Evolutionary conservation across 2,888 invertebrate genomes (phyloP), one percentile per base, ranked within the genome.

Genomic region (Synergus gifuensis): DNA sequence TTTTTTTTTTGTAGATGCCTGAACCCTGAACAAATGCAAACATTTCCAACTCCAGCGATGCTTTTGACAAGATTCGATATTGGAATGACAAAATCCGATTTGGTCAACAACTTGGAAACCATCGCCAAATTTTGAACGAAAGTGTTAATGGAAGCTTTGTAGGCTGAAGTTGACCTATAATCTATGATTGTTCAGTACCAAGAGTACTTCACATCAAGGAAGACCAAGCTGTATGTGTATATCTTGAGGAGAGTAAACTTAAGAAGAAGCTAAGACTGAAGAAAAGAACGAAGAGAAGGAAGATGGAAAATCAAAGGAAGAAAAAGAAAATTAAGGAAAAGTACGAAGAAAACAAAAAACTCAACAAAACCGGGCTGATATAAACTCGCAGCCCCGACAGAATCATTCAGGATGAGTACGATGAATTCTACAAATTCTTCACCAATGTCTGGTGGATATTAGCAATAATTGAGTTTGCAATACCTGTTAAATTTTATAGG

Each of bases 171-270:
- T 79, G 99, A 99, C 90, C 99, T 99, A 28, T 28, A 28, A 89
- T 98, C 98, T 87, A 99, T 99, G 99, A 99, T 99, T 93, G 99
- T 99, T 93, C 99, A 99, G 93, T 99, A 99, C 99, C 9, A 98
- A 97, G 93, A 98, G 99, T 89, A 95, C 94, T 99, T 78, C 96
- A 96, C 94, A 94, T 99, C 90, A 99, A 99, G 93, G 99, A 99
- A 92, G 99, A 99, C 92, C 97, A 98, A 89, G 94, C 96, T 28
- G 22, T 28, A 28, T 28, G 22, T 0, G 99, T 99, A 90, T 99
- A 97, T 92, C 93, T 98, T 85, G 99, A 99, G 92, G 99, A 99
- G 92, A 94, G 95, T 89, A 97, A 98, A 89, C 95, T 99, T 89
- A 99, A 99, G 92, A 98, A 4, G 98, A 97, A 87, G 93, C 93